Base-by-base conservation (phyloP, 2,113 vertebrate species). In the Tetrax tetrax region DNA sequence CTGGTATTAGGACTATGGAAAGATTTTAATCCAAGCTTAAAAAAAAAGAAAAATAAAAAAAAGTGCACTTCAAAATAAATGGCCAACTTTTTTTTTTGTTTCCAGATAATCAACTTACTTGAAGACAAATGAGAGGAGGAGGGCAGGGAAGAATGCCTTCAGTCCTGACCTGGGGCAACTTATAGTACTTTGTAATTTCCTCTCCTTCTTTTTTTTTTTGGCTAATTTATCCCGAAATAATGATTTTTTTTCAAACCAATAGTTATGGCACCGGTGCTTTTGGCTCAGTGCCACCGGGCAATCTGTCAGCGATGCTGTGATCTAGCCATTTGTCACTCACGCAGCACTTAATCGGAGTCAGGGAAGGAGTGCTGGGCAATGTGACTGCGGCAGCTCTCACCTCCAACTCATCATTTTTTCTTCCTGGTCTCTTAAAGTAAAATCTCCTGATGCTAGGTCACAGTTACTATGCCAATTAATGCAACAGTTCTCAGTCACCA, bases 301-400 rank as follows among this genome's bases (percentile, higher is more conserved):
- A 54, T 61, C 3, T 35, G 27, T 12, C 64, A 57, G 50, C 6
- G 5, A 33, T 0, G 7, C 1, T 4, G 25, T 4, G 5, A 51
- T 83, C 38, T 33, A 69, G 41, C 22, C 17, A 18, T 89, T 81
- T 87, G 20, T 45, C 54, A 61, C 29, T 33, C 45, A 54, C 0
- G 0, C 31, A 78, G 41, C 60, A n/a, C 53, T 37, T 41, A 19
- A 8, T 10, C 17, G 47, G 47, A 60, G 23, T 14, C 0, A 0
- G 8, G 38, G 38, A 89, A 38, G 59, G 29, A 79, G 22, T 3
- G 2, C 50, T 54, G 80, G 23, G 16, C 1, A 2, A 7, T 28
- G 16, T 38, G 48, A 57, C 45, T 77, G 41, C 0, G 0, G 9
- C 51, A 64, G 27, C 22, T 77, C 33, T 78, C 4, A 1, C 33